phyloP scores from a whole-genome alignment of 2,113 vertebrate genomes.

The Vombatus ursinus region DNA sequence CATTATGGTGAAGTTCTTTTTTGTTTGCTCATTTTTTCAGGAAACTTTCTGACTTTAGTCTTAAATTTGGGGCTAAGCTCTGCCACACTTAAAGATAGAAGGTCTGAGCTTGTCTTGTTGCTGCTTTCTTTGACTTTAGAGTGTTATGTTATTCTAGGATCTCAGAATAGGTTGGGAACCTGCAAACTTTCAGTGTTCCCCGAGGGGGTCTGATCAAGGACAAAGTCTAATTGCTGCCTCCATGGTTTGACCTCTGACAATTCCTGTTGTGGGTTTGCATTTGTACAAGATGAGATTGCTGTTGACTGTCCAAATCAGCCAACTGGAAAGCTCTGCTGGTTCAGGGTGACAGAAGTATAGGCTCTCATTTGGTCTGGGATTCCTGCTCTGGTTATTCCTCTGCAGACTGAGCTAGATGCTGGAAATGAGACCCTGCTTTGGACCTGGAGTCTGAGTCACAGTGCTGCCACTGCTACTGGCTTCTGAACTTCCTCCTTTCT shows the following conservation, averaged over 20 bases:
- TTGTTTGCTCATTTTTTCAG: background rate
- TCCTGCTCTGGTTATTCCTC: background rate
- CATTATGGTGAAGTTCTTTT: background rate
- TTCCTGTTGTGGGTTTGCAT: background rate
- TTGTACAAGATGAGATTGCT: background rate
- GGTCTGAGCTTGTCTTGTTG: background rate
- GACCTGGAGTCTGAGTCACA: background rate
- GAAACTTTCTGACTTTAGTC: background rate
- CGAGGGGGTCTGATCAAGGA: background rate
- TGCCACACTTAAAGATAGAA: background rate
- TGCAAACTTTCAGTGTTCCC: background rate
- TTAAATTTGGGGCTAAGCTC: background rate
- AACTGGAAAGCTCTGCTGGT: background rate
- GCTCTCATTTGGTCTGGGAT: background rate
- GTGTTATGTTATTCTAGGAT: background rate
- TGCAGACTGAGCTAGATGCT: background rate
- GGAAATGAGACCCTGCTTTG: background rate
- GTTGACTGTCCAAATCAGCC: background rate
- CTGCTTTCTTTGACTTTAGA: background rate
- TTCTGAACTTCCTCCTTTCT: background rate
- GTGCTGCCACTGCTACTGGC: background rate
- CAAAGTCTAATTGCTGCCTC: background rate
- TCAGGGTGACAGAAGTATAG: background rate
- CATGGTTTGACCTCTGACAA: background rate
- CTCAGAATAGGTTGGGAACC: background rate